Conservation (phyloP, 2,888 invertebrate species). For the Pandemis corylana region DNA sequence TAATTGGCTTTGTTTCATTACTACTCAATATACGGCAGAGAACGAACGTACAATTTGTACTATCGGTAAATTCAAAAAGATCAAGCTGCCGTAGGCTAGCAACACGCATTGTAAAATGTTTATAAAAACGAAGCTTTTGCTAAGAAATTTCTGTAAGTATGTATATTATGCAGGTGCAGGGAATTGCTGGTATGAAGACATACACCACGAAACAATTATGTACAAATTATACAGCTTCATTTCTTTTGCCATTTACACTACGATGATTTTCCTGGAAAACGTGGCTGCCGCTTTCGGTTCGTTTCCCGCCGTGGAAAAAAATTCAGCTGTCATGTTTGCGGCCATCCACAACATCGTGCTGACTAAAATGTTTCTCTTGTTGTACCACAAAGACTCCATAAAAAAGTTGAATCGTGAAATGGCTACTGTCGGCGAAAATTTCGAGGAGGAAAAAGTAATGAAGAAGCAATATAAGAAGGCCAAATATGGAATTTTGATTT, state of each 20-base stretch:
- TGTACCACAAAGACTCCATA: slow-evolving; percentile 71
- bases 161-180: slow-evolving; percentile 72
- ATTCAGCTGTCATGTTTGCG: slow-evolving; percentile 75
- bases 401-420: slow-evolving; percentile 73
- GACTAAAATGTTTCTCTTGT: slow-evolving; percentile 69
- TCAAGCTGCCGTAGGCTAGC: neutral
- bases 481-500: slow-evolving; percentile 65
- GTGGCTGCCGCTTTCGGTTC: slow-evolving; percentile 69
- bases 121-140: slow-evolving; percentile 59
- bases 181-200: slow-evolving; percentile 70
- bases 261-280: slow-evolving; percentile 74
- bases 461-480: slow-evolving; percentile 68
- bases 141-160: slow-evolving; percentile 66
- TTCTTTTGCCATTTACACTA: slow-evolving; percentile 67
- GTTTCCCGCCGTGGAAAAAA: slow-evolving; percentile 74
- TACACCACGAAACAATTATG: slow-evolving; percentile 57
- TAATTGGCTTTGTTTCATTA: slow-evolving; percentile 26
- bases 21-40: neutral
- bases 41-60: slow-evolving; percentile 12
- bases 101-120: slow-evolving; percentile 52
- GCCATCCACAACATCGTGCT: slow-evolving; percentile 76
- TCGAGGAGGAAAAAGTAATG: slow-evolving; percentile 67
- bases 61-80: neutral
- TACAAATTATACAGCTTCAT: slow-evolving; percentile 64
- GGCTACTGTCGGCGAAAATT: slow-evolving; percentile 63